A percentile compares a stretch with the other conserved stretches of the same genome.
Evolutionary conservation across 2,888 invertebrate genomes (phyloP).

Genomic region (Sesia apiformis): DNA sequence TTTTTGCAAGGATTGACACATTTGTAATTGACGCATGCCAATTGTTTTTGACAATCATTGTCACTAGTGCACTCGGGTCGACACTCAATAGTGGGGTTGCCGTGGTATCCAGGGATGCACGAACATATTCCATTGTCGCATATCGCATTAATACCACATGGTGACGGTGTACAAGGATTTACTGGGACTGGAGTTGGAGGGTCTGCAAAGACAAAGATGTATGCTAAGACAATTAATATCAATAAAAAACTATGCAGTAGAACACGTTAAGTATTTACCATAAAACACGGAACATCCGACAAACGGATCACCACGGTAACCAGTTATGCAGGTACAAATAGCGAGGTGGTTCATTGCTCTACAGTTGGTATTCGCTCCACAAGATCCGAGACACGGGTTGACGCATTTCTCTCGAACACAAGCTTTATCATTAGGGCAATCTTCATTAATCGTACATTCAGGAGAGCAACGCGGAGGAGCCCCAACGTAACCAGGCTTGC

Average conservation of each 20-base stretch:
- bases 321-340: slow-evolving; percentile 80
- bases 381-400: slow-evolving; percentile 81
- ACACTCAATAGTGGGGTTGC: slow-evolving; percentile 81
- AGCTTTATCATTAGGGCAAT: slow-evolving; percentile 81
- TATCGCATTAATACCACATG: slow-evolving; percentile 78
- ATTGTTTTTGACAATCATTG: slow-evolving; percentile 81
- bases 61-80: slow-evolving; percentile 85
- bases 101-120: slow-evolving; percentile 76
- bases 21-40: slow-evolving; percentile 82
- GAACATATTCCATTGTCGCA: slow-evolving; percentile 76
- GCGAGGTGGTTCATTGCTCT: slow-evolving; percentile 84
- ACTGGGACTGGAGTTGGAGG: slow-evolving; percentile 35
- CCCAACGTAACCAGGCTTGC: slow-evolving; percentile 78
- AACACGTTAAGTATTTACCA: slow-evolving; percentile 26
- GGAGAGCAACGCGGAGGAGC: slow-evolving; percentile 82
- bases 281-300: slow-evolving; percentile 50
- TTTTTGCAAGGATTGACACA: slow-evolving; percentile 84
- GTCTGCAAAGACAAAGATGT: slow-evolving; percentile 26
- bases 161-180: slow-evolving; percentile 76
- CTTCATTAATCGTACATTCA: slow-evolving; percentile 84
- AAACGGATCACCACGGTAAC: slow-evolving; percentile 85
- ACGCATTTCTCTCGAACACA: slow-evolving; percentile 84
- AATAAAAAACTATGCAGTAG: not conserved
- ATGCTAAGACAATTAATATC: not conserved
- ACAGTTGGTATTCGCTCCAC: slow-evolving; percentile 81